A percentile compares a stretch with the other conserved stretches of the same genome.
These are phyloP conservation scores for Thermophis baileyi DNA, from an alignment of 2,113 vertebrate genomes.

Conservation along the genomic window DNA sequence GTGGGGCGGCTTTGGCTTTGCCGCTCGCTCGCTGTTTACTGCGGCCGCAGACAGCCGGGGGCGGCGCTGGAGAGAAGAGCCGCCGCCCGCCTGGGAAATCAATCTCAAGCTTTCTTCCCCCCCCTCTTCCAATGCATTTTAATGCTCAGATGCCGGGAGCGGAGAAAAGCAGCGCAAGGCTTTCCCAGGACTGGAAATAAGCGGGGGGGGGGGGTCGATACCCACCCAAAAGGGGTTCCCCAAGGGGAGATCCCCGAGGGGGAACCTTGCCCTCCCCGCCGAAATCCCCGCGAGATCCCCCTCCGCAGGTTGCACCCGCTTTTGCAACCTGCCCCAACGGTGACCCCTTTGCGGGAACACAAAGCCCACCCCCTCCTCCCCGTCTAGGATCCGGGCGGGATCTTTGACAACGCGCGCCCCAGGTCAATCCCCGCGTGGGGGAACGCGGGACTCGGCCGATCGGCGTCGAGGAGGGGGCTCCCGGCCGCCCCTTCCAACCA, in stretches of 20 bases:
- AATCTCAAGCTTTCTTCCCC: not conserved
- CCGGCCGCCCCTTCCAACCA: not conserved
- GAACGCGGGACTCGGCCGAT: not conserved
- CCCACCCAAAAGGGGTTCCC: not conserved
- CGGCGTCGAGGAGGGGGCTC: not conserved
- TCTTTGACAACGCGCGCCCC: no score
- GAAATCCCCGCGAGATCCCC: no score
- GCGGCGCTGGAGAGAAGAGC: slow-evolving; percentile 1
- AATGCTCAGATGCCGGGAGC: not conserved
- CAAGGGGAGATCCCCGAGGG: not conserved
- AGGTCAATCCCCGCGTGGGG: no score
- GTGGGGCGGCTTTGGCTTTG: slow-evolving; percentile 26
- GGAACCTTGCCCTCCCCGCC: no score
- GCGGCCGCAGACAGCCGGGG: not conserved
- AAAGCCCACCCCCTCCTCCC: not conserved
- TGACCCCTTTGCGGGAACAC: not conserved
- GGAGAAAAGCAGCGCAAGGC: not conserved
- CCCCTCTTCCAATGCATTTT: not conserved
- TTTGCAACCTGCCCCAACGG: not conserved
- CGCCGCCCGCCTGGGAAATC: not conserved
- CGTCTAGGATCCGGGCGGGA: not conserved
- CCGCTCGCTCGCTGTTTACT: slow-evolving; percentile 2
- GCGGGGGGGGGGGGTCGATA: not conserved
- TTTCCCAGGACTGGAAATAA: not conserved
- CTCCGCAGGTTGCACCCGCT: not conserved